Base-by-base conservation (phyloP, 2,797 vertebrate genomes). In the Leontocebus nigricollis region DNA sequence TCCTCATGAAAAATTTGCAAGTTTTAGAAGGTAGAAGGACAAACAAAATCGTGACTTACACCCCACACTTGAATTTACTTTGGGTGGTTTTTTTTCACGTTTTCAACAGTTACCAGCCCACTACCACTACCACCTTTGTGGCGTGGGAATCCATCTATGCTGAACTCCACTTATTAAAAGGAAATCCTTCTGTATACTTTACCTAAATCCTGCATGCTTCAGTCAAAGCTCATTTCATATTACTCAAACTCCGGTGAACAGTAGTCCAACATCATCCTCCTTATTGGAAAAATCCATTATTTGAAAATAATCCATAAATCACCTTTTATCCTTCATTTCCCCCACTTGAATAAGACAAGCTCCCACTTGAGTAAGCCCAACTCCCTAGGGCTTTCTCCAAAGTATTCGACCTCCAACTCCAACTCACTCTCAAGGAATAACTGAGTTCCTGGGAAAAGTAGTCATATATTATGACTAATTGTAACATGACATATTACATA, bases 221-320 rank as follows among this genome's bases (percentile, higher is more conserved):
- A 70, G 52, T 77, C 52, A 80, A 97, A 97, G 44, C 61, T 91
- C 91, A 95, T 93, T 96, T 94, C 61, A 61, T 97, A 93, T 89
- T 94, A 94, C 76, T 98, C 88, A 93, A 72, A 96, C 75, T 88
- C 96, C 83, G 76, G 86, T 75, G 70, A 96, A 96, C 93, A 82
- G 92, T 96, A 97, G 96, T 80, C 33, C 64, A 94, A 92, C 50
- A 90, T 96, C 95, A 82, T 97, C 84, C 67, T 97, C 81, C 95
- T 96, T 88, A 96, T 82, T 67, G 86, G 83, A 95, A 98, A 94
- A 90, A 72, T 36, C 89, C 61, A 95, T 97, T 91, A 95, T 93
- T 97, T 90, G 80, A 96, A 95, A 95, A 93, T 94, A 93, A 85
- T 77, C 86, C 94, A 82, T 96, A 97, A 97, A 97, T 97, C 80